These are phyloP conservation scores for Tapirus indicus DNA, from an alignment of 2,797 vertebrate species.

Conservation along the genomic window DNA sequence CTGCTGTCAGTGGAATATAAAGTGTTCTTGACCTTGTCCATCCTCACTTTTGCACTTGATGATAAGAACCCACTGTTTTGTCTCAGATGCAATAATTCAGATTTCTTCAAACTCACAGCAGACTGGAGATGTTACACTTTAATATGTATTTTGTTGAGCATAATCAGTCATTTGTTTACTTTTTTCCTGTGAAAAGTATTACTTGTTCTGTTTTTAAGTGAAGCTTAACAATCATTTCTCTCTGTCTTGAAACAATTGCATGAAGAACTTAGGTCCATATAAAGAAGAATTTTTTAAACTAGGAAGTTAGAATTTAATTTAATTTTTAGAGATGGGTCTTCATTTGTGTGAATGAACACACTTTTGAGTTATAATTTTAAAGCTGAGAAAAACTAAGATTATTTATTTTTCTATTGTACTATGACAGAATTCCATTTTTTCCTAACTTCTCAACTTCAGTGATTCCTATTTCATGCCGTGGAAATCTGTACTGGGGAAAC, in stretches of 20 bases:
- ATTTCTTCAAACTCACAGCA: background rate
- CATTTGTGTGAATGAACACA: background rate
- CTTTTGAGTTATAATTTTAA: background rate
- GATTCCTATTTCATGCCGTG: background rate
- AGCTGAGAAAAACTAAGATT: background rate
- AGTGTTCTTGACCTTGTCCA: background rate
- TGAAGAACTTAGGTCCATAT: background rate
- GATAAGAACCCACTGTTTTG: background rate
- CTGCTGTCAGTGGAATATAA: background rate
- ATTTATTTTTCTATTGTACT: background rate
- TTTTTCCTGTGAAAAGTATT: background rate
- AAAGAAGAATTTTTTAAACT: background rate
- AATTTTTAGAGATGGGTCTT: background rate
- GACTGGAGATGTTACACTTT: background rate
- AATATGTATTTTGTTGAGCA: background rate
- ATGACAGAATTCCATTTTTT: background rate
- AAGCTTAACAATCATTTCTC: background rate
- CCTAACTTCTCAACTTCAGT: background rate
- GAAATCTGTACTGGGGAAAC: background rate
- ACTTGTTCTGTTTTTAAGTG: background rate
- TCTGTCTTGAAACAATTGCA: background rate
- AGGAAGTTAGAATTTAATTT: background rate
- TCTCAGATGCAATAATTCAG: background rate
- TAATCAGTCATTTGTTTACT: background rate
- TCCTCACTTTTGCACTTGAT: background rate